Percentiles rank a stretch among this genome's conserved stretches.
Conservation (phyloP, 2,888 invertebrate genomes). For the Drosophila antonietae region DNA sequence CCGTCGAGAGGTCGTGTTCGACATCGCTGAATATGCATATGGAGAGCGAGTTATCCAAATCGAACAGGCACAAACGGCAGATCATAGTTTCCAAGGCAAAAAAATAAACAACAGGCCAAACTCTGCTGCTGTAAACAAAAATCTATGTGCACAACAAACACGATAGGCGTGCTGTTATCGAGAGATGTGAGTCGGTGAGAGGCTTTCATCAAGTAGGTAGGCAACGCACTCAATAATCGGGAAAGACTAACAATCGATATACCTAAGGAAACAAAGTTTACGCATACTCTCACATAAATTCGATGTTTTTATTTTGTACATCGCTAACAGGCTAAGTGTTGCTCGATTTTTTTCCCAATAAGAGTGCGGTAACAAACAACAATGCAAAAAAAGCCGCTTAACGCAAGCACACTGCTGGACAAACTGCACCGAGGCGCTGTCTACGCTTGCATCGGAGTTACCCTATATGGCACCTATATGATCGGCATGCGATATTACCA, state of each 20-base stretch:
- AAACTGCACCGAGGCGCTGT: constrained; percentile 86
- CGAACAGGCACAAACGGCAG: constrained; percentile 72
- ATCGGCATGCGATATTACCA: constrained; percentile 85
- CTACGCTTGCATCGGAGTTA: constrained; percentile 86
- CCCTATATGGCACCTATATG: constrained; percentile 85
- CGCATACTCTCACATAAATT: not conserved
- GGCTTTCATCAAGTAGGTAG: constrained; percentile 8
- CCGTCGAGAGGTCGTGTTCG: constrained; percentile 43
- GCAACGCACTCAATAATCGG: constrained; percentile 1
- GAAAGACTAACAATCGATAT: constrained; percentile 18
- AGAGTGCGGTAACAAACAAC: constrained; percentile 22
- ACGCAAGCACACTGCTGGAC: constrained; percentile 84
- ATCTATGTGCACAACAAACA: constrained; percentile 1
- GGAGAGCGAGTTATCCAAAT: constrained; percentile 40
- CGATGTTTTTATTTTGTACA: constrained; percentile 22
- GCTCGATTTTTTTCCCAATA: constrained; percentile 7
- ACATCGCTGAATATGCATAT: constrained; percentile 51
- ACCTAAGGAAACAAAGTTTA: not conserved
- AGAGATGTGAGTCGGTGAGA: constrained; percentile 10
- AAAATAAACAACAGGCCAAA: constrained; percentile 15
- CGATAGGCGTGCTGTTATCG: constrained; percentile 28
- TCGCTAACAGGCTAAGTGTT: constrained; percentile 22
- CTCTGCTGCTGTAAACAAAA: constrained; percentile 20
- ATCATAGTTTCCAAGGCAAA: constrained; percentile 54
- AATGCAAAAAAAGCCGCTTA: constrained; percentile 82